These are phyloP conservation scores for Cephonodes hylas DNA, from an alignment of 2,888 invertebrate species.

Conservation along the genomic window DNA sequence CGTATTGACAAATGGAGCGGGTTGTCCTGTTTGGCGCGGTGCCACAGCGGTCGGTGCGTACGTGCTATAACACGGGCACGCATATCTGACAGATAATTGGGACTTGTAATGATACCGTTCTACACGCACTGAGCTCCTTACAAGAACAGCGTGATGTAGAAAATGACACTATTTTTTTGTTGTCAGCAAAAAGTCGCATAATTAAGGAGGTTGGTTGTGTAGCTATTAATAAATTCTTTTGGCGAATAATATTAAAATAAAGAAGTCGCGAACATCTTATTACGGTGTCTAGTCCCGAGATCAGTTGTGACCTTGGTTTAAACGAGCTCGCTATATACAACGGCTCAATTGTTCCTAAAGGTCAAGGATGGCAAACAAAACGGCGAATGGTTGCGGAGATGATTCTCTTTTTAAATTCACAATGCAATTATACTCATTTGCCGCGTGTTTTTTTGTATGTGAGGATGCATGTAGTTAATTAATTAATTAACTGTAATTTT, in stretches of 20 bases:
- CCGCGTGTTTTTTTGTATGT: background rate
- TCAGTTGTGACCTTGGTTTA: background rate
- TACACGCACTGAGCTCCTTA: background rate
- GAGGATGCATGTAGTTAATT: background rate
- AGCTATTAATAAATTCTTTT: too few relatives aligned
- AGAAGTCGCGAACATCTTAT: background rate
- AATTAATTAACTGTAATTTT: constrained; percentile 7
- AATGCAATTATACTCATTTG: background rate
- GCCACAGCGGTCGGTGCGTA: background rate
- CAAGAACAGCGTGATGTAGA: background rate
- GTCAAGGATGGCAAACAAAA: constrained; percentile 2
- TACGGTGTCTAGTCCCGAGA: background rate
- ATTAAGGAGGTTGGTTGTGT: too few relatives aligned
- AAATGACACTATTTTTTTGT: background rate
- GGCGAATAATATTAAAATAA: background rate
- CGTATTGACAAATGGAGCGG: background rate
- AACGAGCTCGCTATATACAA: background rate
- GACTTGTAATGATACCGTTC: constrained; percentile 5
- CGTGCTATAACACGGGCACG: constrained; percentile 4
- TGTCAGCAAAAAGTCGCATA: background rate
- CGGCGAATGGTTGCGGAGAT: background rate
- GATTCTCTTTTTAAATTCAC: constrained; percentile 3
- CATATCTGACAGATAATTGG: background rate
- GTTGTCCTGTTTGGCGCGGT: constrained; percentile 3
- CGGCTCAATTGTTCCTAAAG: background rate